Conservation (phyloP, 2,113 vertebrate species). For the Mastomys coucha region DNA sequence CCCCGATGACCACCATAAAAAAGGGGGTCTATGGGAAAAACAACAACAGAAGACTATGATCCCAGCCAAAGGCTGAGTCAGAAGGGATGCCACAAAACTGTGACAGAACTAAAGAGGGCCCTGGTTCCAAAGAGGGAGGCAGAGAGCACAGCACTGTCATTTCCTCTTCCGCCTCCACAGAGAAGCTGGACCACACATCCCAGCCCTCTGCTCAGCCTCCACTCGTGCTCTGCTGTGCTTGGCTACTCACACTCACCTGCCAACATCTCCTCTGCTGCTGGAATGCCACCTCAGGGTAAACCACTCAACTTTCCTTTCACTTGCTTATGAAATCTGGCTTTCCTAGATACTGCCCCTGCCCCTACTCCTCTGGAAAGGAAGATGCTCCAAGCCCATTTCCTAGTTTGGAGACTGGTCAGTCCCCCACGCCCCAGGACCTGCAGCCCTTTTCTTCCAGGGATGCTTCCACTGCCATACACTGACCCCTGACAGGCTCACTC, state of each 20-base stretch:
- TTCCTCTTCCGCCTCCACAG: neutral
- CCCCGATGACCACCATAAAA: neutral
- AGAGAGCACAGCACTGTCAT: neutral
- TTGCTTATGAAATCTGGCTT: neutral
- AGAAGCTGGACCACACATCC: neutral
- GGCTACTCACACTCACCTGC: neutral
- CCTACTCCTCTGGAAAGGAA: neutral
- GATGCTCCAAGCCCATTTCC: neutral
- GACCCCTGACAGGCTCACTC: neutral
- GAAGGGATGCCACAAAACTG: neutral
- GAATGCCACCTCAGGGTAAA: conserved; percentile 12
- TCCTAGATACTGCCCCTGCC: neutral
- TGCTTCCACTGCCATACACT: neutral
- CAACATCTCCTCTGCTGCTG: neutral
- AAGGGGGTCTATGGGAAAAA: neutral
- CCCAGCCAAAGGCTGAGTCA: neutral
- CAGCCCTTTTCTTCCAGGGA: neutral
- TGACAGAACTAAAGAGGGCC: neutral
- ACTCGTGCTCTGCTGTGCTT: neutral
- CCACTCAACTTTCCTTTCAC: neutral
- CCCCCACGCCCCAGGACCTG: neutral
- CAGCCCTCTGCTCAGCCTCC: neutral
- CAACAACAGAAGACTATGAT: neutral
- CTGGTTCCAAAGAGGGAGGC: neutral
- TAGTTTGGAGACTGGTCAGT: neutral